Evolutionary conservation across 2,113 vertebrate genomes (phyloP), one percentile per base, ranked within the genome.

Genomic region (Corvus cornix): DNA sequence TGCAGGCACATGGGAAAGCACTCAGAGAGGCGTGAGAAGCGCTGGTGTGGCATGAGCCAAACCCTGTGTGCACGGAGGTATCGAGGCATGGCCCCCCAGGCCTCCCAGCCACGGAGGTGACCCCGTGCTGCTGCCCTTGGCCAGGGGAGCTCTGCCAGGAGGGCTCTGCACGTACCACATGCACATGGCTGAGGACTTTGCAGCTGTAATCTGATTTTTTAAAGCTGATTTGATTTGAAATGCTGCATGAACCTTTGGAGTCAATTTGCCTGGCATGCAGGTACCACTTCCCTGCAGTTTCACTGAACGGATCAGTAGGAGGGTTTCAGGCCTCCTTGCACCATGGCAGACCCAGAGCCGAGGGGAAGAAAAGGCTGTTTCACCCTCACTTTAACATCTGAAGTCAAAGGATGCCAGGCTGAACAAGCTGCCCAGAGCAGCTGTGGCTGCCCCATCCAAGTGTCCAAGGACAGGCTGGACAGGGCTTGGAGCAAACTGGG

Each of bases 1-100:
- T 77, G 64, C 12, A 56, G 75, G 58, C 30, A 8, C 2, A 0
- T 0, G n/a, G 64, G 16, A 7, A 6, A 27, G 22, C 0, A 0
- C 23, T 10, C 4, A 1, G 18, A 6, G 53, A 24, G 33, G 30
- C 80, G 76, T 6, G n/a, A 48, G 49, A 53, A 58, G 37, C 0
- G 3, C 43, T n/a, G 19, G 11, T 8, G 56, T 18, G 52, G 18
- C 39, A 5, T 0, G 3, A 48, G 63, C 21, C 2, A 3, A 16
- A 13, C 3, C 11, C 37, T 30, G 91, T 56, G 49, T 35, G 55
- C 35, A 1, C 0, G 10, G 28, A 28, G 53, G 4, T 8, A 9
- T 9, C 1, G 3, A 26, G 70, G 31, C 43, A 48, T 1, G 1
- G 70, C 9, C 66, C 73, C 73, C 56, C 20, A 16, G 58, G n/a